Evolutionary conservation across 2,113 vertebrate species (phyloP).

Genomic region (Zingel zingel): DNA sequence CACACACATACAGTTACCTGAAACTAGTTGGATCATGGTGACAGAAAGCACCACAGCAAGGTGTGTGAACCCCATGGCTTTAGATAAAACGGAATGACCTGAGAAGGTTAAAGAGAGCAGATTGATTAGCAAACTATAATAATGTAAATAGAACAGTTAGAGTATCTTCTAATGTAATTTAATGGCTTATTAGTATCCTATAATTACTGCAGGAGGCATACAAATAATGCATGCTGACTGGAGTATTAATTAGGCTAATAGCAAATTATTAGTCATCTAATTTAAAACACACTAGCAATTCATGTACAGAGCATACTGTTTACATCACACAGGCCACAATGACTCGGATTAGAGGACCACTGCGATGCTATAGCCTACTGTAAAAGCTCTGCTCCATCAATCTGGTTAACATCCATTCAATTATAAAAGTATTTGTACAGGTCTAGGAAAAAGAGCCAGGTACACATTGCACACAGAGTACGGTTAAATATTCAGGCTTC

Average conservation of each 20-base stretch:
- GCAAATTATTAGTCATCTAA: slow-evolving; percentile 26
- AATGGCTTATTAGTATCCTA: slow-evolving; percentile 4
- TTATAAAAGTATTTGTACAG: not conserved
- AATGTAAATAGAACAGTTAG: not conserved
- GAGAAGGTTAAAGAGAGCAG: slow-evolving; percentile 52
- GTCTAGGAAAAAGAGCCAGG: not conserved
- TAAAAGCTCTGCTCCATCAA: slow-evolving; percentile 11
- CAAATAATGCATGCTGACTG: not conserved
- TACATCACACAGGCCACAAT: slow-evolving; percentile 66
- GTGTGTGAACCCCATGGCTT: slow-evolving; percentile 77
- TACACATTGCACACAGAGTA: not conserved
- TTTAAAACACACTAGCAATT: slow-evolving; percentile 21
- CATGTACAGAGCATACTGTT: slow-evolving; percentile 51
- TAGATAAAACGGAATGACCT: slow-evolving; percentile 67
- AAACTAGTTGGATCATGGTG: slow-evolving; percentile 77
- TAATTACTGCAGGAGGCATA: not conserved
- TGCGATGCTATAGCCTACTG: slow-evolving; percentile 20
- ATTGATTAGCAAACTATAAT: slow-evolving; percentile 22
- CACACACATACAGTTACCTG: slow-evolving; percentile 74
- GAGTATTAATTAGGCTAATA: slow-evolving; percentile 4
- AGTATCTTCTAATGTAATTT: not conserved
- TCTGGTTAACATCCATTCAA: not conserved
- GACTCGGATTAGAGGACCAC: slow-evolving; percentile 27
- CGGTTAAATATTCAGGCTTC: slow-evolving; percentile 47
- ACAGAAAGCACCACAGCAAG: slow-evolving; percentile 80